Evolutionary conservation across 2,797 vertebrate species (phyloP), one percentile per base, ranked within the genome.

Genomic region (Gymnoscopelus braueri): DNA sequence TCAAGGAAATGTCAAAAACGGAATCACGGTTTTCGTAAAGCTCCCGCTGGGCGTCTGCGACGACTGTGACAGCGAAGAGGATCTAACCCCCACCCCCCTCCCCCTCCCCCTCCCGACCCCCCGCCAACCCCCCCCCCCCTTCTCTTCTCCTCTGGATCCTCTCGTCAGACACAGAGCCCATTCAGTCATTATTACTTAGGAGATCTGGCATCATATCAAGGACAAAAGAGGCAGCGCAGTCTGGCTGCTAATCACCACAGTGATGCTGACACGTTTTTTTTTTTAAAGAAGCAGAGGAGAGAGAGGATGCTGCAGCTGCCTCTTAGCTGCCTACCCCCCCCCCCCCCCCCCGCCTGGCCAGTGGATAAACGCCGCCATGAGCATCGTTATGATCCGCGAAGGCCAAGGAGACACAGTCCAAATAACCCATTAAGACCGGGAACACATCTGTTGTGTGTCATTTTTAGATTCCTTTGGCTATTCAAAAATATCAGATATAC

Each of bases 191-290:
- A 90, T 86, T 88, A 82, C 88, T 90, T 81, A 80, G 70, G 65
- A 87, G 84, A 83, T 86, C 84, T 89, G 88, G 83, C 87, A 80
- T 81, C 80, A 88, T 91, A 92, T 91, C 84, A 91, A 90, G 87
- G 86, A 90, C 88, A 90, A 88, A 19, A 87, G 81, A 85, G 70
- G 32, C 72, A 15, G 81, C 75, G 74, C 78, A 77, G 84, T 81
- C 83, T 81, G 87, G 86, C 82, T 90, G 87, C 81, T 90, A 88
- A 91, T 91, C 84, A 86, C 80, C 47, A 5, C 54, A 2, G 72
- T 51, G 70, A 85, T 72, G 80, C 75, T 77, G 76, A 77, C 84
- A 85, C 84, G 72, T 29, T 29, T 29, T 29, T 29, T 85, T 88
- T 85, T 74, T 70, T 63, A 78, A 50, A 86, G 69, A 77, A 77